A percentile compares a stretch with the other conserved stretches of the same genome.
These are phyloP conservation scores for Tetranychus truncatus DNA, from an alignment of 2,888 invertebrate species.

Conservation along the genomic window DNA sequence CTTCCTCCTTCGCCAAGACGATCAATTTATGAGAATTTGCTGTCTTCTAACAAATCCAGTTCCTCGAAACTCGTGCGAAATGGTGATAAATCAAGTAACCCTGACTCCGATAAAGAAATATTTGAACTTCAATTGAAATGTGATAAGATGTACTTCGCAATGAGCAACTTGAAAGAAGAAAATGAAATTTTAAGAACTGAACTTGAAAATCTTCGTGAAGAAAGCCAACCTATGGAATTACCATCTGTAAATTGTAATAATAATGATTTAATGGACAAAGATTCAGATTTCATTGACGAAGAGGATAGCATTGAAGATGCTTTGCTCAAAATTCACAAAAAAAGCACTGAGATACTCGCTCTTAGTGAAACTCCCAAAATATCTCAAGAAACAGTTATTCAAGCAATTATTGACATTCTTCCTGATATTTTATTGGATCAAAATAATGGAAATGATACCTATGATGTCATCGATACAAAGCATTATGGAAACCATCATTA, in stretches of 20 bases:
- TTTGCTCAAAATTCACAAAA: background rate
- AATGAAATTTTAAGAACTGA: background rate
- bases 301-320: background rate
- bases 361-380: background rate
- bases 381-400: background rate
- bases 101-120: background rate
- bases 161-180: slow-evolving; percentile 3
- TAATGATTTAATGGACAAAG: slow-evolving; percentile 2
- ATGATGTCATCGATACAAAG: no score
- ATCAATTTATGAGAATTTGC: background rate
- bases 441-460: background rate
- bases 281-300: background rate
- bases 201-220: background rate
- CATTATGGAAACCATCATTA: background rate
- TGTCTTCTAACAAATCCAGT: background rate
- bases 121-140: background rate
- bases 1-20: background rate
- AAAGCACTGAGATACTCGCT: background rate
- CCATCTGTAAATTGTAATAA: background rate
- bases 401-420: background rate
- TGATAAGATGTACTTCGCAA: background rate
- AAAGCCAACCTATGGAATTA: background rate
- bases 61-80: background rate
- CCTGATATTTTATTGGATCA: background rate
- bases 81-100: background rate